Evolutionary conservation across 1,140 invertebrate species (phyloP), one percentile per base, ranked within the genome.

Genomic region (Lucilia cuprina): DNA sequence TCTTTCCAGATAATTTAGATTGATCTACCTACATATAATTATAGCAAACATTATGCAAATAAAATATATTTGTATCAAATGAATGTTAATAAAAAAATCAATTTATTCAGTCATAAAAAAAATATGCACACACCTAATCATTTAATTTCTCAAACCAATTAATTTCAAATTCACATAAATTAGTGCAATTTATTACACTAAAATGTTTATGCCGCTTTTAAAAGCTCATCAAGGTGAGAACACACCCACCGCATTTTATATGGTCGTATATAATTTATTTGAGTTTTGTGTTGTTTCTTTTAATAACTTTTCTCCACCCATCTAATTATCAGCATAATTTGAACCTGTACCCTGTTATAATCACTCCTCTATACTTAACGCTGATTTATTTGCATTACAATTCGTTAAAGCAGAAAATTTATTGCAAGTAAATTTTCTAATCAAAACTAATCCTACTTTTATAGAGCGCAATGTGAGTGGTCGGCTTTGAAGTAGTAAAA

Each of bases 341-440:
- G 74, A 77, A 41, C 80, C 80, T 65, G 21, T 41, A 82, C 19
- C 30, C 47, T 50, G 41, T 17, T 25, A 55, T 55, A 65, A 65
- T 65, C 55, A 82, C 47, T 49, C 30, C 74, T 74, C 74, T 17
- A 55, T 65, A 14, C 17, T 55, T 55, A 17, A 65, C 19, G n/a
- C 80, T 82, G 80, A 82, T 82, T 82, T 82, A 82, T 82, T 82
- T 65, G 55, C 80, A 50, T 65, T 34, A 30, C 80, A 65, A 35
- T 80, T 49, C 34, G 77, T 49, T 55, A 19, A 30, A 30, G 30
- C 47, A 77, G 74, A 77, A 77, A 77, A 55, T 55, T 55, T 55
- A 55, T 55, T 55, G 14, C 74, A 77, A 77, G 30, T 77, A 34
- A 41, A 41, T 35, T 77, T 41, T 77, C 30, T 47, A 74, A 30